Evolutionary conservation across 2,888 invertebrate genomes (phyloP), one percentile per base, ranked within the genome.

Genomic region (Cactoblastis cactorum): DNA sequence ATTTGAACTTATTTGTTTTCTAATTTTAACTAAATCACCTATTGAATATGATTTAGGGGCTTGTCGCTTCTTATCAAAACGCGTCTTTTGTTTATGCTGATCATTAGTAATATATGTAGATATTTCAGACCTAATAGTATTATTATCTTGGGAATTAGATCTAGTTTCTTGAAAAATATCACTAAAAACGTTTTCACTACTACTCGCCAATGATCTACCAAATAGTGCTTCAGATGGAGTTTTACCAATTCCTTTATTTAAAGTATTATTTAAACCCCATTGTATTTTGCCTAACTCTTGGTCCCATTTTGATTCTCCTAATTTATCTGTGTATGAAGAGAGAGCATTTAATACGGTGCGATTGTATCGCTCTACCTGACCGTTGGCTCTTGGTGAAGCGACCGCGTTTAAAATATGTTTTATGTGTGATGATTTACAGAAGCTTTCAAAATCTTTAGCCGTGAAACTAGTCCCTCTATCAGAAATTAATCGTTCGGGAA

Each of bases 211-310:
- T 15, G 37, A 41, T 14, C 37, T 46, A 1, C 56, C 50, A 50
- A 56, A 56, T 2, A 56, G 22, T 1, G 51, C 50, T 41, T 57
- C 57, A 5, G 57, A 38, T 2, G 55, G 53, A 2, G 53, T 19
- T 37, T 49, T 53, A 1, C 49, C 51, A 2, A 51, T 55, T 6
- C 53, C 51, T 9, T 52, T 51, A 45, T 56, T 55, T 5, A 57
- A 9, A 1, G 57, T 56, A 14, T 56, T 58, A 12, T 59, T 57
- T 1, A 59, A 12, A 0, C 59, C 59, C 55, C 56, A 55, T 45
- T 59, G 56, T 6, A 59, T 1, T 47, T 53, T 55, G 0, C 54
- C 52, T 32, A 55, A 15, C 3, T 24, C 45, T 3, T 18, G 38
- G 35, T 59, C 56, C 56, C 56, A 58, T 34, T 49, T 32, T 12